A percentile compares a stretch with the other conserved stretches of the same genome.
Conservation (phyloP, 2,797 vertebrate genomes). For the Eidolon dupreanum region DNA sequence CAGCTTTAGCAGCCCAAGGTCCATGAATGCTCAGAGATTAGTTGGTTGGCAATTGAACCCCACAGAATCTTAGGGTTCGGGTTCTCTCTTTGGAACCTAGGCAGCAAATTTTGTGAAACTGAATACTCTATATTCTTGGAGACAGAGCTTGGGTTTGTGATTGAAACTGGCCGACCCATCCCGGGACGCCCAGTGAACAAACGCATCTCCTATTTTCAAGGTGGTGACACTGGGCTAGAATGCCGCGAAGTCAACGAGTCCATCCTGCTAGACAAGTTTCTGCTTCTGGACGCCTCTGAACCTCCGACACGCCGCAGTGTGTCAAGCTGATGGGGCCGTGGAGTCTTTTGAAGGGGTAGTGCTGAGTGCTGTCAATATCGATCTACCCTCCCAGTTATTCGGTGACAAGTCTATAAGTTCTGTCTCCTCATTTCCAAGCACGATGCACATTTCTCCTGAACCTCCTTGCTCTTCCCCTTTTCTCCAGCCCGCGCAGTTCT, state of each 20-base stretch:
- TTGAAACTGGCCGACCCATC: background rate
- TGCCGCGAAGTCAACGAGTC: constrained; percentile 6
- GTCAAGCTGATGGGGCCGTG: background rate
- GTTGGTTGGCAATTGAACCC: background rate
- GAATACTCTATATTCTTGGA: background rate
- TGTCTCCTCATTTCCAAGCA: accelerated
- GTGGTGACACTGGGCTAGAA: background rate
- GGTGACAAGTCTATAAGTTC: background rate
- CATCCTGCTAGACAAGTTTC: constrained; percentile 68
- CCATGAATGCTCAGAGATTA: background rate
- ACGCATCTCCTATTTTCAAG: background rate
- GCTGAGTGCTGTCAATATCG: background rate
- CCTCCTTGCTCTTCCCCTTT: accelerated
- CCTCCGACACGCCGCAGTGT: background rate
- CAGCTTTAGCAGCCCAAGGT: constrained; percentile 5
- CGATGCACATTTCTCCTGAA: accelerated
- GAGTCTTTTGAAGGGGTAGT: background rate
- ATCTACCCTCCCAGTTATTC: background rate
- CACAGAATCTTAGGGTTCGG: background rate
- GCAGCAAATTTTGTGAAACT: background rate
- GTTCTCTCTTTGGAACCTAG: background rate
- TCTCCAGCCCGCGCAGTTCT: accelerated
- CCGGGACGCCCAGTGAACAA: background rate
- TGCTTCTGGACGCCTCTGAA: background rate
- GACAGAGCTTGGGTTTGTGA: background rate